Conservation (phyloP, 2,888 invertebrate genomes). For the Noctua pronuba region DNA sequence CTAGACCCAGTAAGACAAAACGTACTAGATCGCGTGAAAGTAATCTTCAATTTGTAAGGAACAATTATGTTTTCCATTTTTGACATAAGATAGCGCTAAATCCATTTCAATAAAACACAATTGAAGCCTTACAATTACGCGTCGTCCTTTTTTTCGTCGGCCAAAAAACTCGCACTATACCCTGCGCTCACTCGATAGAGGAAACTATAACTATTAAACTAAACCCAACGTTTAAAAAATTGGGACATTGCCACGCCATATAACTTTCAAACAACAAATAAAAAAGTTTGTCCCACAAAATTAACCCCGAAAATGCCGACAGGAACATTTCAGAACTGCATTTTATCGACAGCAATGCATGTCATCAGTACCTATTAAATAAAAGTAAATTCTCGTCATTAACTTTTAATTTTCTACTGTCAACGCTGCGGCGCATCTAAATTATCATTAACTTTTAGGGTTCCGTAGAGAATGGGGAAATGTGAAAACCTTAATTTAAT, state of each 20-base stretch:
- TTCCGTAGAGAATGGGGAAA: constrained; percentile 1
- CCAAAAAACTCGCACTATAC: background rate
- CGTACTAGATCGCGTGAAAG: background rate
- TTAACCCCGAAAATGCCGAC: background rate
- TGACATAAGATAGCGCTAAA: background rate
- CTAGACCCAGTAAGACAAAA: background rate
- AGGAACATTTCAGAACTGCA: constrained; percentile 8
- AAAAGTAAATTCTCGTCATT: constrained; percentile 42
- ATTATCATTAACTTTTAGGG: constrained; percentile 37
- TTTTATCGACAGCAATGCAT: constrained; percentile 26
- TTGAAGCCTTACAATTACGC: background rate
- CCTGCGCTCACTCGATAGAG: background rate
- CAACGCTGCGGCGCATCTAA: constrained; percentile 20
- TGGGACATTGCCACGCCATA: background rate
- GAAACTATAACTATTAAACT: background rate
- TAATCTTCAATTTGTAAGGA: background rate
- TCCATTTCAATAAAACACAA: background rate
- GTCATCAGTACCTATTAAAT: constrained; percentile 23
- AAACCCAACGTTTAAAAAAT: background rate
- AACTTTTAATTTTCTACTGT: constrained; percentile 36
- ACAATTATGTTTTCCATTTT: background rate
- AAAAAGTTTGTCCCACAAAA: constrained; percentile 10
- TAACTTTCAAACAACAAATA: background rate
- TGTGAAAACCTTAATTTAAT: constrained; percentile 7
- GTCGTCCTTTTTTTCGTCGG: background rate